These are phyloP conservation scores for Sebastes vulpes DNA, from an alignment of 2,797 vertebrate species.

Conservation along the genomic window DNA sequence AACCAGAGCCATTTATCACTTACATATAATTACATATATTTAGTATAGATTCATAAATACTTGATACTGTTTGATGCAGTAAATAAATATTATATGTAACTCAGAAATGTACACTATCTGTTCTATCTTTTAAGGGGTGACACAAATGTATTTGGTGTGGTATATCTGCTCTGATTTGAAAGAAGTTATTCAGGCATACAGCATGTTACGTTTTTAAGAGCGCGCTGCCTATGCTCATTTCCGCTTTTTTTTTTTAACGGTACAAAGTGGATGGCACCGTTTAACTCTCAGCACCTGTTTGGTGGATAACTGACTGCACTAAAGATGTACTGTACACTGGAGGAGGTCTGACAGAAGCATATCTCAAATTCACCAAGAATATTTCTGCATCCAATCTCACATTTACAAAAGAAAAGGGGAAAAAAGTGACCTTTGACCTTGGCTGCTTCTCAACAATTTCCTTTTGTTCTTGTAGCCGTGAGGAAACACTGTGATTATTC, in stretches of 20 bases:
- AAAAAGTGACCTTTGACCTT: conserved; percentile 87
- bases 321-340: conserved; percentile 13
- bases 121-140: conserved; percentile 5
- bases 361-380: conserved; percentile 78
- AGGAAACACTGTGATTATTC: conserved; percentile 92
- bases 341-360: not conserved
- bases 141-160: not conserved
- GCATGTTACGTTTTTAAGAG: conserved; percentile 48
- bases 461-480: conserved; percentile 91
- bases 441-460: conserved; percentile 89
- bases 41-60: not conserved
- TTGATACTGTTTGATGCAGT: not conserved
- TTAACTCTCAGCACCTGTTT: conserved; percentile 89
- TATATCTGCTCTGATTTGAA: conserved; percentile 10
- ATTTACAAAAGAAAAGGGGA: conserved; percentile 26
- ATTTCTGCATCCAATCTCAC: conserved; percentile 68
- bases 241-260: conserved; percentile 79
- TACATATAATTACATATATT: not conserved
- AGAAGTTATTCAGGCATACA: conserved; percentile 55
- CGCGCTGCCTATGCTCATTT: conserved; percentile 71
- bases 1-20: not conserved
- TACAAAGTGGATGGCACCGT: conserved; percentile 86
- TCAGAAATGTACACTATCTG: conserved; percentile 4
- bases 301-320: conserved; percentile 84
- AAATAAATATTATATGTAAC: conserved; percentile 22